Evolutionary conservation across 2,888 invertebrate species (phyloP), one percentile per base, ranked within the genome.

Genomic region (Leucophenga maculata): DNA sequence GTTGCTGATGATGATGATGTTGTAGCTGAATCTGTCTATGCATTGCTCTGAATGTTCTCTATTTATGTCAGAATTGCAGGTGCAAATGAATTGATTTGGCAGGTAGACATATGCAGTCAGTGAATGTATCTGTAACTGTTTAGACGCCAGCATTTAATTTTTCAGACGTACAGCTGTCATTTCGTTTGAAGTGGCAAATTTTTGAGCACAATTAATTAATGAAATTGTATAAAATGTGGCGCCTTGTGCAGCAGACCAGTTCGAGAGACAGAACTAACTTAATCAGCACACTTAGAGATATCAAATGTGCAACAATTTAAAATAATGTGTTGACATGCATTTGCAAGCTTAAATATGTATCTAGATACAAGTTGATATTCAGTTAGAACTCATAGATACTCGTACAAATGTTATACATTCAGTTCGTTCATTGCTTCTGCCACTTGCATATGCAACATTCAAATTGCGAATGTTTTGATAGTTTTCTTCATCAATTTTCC

Each of bases 21-120:
- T 39, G 4, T 26, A 26, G 26, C 26, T 26, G 26, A 26, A 26
- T n/a, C n/a, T n/a, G 26, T 26, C 26, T 26, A n/a, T n/a, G 26
- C 11, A 39, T 3, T 39, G 39, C 39, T 6, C n/a, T n/a, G n/a
- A n/a, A n/a, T n/a, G 39, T 11, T 26, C 26, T 26, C 26, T 72
- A 70, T 72, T 57, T 68, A 72, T 70, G 68, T 65, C 70, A 70
- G 68, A 68, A 65, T 60, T 74, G 69, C 70, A 75, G 80, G 78
- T 75, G 84, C 72, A 81, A 84, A 81, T 79, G 80, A 82, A 84
- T 82, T 79, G 80, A 74, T 77, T 82, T 80, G 80, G 78, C 80
- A 26, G 18, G 26, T 4, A 46, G 22, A 62, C 46, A 46, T 39
- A 65, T 54, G 31, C 26, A 13, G 18, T 52, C 26, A 13, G 18